A percentile compares a stretch with the other conserved stretches of the same genome.
phyloP scores from a whole-genome alignment of 1,140 invertebrate genomes.

The Musca vetustissima region DNA sequence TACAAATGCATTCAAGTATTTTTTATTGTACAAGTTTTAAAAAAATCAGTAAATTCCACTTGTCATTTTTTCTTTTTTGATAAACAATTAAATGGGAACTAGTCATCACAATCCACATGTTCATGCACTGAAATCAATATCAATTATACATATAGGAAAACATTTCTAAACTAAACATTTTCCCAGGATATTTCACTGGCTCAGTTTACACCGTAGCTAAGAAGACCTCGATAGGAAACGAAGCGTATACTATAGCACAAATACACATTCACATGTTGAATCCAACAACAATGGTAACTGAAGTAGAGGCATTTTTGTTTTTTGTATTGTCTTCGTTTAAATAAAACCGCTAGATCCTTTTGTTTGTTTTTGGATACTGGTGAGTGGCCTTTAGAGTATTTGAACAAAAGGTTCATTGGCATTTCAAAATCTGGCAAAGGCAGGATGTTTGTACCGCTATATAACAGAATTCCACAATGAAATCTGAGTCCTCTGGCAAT shows the following conservation, averaged over 20 bases:
- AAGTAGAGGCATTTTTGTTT: background rate
- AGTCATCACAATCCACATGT: no score
- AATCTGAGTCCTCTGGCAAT: no score
- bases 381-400: background rate
- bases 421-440: background rate
- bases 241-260: background rate
- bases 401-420: background rate
- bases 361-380: slow-evolving; percentile 2
- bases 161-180: background rate
- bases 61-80: no score
- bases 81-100: no score
- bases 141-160: no score
- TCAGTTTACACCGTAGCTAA: background rate
- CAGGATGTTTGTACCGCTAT: slow-evolving; percentile 7
- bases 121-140: no score
- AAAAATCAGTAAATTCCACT: no score
- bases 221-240: background rate
- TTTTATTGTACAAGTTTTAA: no score
- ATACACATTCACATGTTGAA: background rate
- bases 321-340: background rate
- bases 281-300: background rate
- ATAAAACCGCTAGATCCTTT: slow-evolving; percentile 16
- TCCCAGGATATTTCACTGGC: slow-evolving; percentile 3
- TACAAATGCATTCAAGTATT: no score
- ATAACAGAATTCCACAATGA: no score